A percentile compares a stretch with the other conserved stretches of the same genome.
Evolutionary conservation across 2,113 vertebrate genomes (phyloP).

Genomic region (Pterocles gutturalis): DNA sequence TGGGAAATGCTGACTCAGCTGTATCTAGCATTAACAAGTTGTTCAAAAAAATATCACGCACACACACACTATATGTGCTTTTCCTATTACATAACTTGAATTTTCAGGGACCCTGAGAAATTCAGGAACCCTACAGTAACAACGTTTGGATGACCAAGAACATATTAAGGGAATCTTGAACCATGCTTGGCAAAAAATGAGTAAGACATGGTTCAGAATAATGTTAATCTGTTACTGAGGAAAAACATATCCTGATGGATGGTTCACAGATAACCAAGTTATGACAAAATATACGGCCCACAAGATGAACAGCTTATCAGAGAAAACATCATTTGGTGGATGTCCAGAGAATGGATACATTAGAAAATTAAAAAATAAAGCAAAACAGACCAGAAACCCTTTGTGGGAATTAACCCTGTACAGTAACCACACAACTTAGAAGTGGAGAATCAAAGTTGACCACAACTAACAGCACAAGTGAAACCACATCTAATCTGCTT

Average conservation of each 20-base stretch:
- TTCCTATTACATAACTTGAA: neutral
- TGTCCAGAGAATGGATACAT: neutral
- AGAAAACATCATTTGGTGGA: neutral
- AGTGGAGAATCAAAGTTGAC: neutral
- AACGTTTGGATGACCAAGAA: neutral
- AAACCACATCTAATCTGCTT: neutral
- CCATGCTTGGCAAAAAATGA: neutral
- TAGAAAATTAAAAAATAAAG: neutral
- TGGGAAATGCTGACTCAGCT: slow-evolving; percentile 9
- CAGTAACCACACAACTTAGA: neutral
- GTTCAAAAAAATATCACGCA: neutral
- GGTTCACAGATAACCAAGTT: neutral
- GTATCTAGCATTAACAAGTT: neutral
- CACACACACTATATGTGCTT: neutral
- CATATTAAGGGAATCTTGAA: neutral
- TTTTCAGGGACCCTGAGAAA: neutral
- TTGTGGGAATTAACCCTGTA: neutral
- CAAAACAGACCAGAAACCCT: neutral
- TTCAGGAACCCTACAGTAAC: neutral
- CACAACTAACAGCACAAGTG: neutral
- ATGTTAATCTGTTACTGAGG: neutral
- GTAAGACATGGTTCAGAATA: neutral
- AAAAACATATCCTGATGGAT: neutral
- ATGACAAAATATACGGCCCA: neutral
- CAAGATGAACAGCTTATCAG: neutral